phyloP scores from a whole-genome alignment of 2,797 vertebrate genomes.

The Oryzias dopingdopingensis region DNA sequence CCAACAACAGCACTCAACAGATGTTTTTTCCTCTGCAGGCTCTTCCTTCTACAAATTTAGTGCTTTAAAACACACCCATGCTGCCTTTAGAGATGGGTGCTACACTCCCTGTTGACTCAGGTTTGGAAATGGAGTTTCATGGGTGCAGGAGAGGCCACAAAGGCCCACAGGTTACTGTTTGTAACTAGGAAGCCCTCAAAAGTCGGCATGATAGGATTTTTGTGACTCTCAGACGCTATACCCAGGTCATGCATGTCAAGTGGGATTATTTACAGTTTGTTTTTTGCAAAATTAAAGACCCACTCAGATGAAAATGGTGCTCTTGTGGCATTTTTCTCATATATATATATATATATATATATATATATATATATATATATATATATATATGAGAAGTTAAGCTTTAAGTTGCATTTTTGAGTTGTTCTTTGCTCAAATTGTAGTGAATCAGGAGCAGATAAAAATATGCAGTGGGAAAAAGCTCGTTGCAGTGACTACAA shows the following conservation, averaged over 20 bases:
- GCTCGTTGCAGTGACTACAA: too few relatives aligned
- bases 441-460: too few relatives aligned
- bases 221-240: background rate
- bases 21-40: conserved; percentile 64
- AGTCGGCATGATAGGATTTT: background rate
- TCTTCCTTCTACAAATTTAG: conserved; percentile 56
- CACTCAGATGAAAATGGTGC: too few relatives aligned
- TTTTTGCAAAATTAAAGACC: too few relatives aligned
- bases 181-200: background rate
- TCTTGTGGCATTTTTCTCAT: too few relatives aligned
- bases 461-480: too few relatives aligned
- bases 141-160: conserved; percentile 5
- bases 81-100: conserved; percentile 48
- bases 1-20: conserved; percentile 66
- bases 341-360: too few relatives aligned
- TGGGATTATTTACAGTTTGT: background rate
- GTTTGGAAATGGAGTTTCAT: conserved; percentile 43
- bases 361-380: too few relatives aligned
- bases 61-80: conserved; percentile 58
- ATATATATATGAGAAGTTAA: too few relatives aligned
- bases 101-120: conserved; percentile 47
- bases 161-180: conserved; percentile 26
- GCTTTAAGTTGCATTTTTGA: too few relatives aligned
- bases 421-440: too few relatives aligned
- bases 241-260: background rate